Base-by-base conservation (phyloP, 2,113 vertebrate species). In the Telmatochromis brachygnathus region DNA sequence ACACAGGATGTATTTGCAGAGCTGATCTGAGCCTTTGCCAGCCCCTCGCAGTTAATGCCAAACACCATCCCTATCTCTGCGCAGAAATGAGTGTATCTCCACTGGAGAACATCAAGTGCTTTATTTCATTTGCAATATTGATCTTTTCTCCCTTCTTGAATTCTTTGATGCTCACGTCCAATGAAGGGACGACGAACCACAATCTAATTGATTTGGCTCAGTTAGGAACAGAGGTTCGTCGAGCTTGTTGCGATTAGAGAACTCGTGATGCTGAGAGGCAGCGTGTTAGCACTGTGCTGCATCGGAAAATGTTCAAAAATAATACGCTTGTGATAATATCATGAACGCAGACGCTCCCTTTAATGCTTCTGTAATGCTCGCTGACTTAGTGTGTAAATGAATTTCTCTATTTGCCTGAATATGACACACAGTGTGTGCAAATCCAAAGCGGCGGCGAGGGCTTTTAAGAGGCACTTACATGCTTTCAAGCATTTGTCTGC, bases 101-200 rank as follows among this genome's bases (percentile, higher is more conserved):
- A 53, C 73, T 85, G 87, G 55, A 92, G 89, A 95, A 91, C 87
- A 93, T 82, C 79, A 87, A 95, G 88, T 81, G 65, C 84, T 83
- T 90, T 68, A 88, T 94, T 95, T 94, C 86, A 94, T 95, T 94
- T 94, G 91, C 84, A 90, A 87, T 94, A 95, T 95, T 92, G 94
- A 95, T 96, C 91, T 84, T 84, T 89, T 83, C 84, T 55, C 42
- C 79, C 77, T 42, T 90, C 86, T 90, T 80, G 75, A 83, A 92
- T 89, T 91, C 89, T 95, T 94, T 91, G 92, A 94, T 79, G 85
- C 85, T 89, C 90, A 77, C 54, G 55, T 77, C 83, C 90, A 33
- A 89, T 91, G 91, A 89, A 91, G 84, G 88, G 84, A 91, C 23
- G 68, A 88, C 82, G 81, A 84, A 84, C 81, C 91, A 84, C 91